A percentile compares a stretch with the other conserved stretches of the same genome.
Conservation (phyloP, 2,888 invertebrate genomes). For the Abrostola tripartita region DNA sequence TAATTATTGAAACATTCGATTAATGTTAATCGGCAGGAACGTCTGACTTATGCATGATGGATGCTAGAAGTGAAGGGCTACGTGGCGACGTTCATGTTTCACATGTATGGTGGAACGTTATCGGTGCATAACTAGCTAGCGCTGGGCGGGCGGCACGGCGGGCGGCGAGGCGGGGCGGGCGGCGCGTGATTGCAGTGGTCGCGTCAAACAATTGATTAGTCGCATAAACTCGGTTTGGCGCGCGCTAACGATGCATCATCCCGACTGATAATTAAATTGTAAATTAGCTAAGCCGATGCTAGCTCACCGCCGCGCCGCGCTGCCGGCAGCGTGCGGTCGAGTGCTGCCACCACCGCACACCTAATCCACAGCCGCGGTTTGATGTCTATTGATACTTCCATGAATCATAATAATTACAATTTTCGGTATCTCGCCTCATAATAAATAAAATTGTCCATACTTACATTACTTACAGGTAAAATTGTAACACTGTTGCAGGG, state of each 20-base stretch:
- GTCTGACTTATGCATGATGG: conserved; percentile 40
- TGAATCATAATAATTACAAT: conserved; percentile 16
- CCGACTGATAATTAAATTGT: conserved; percentile 87
- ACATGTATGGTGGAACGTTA: conserved; percentile 26
- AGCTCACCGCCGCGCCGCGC: conserved; percentile 71
- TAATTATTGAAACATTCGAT: conserved; percentile 50
- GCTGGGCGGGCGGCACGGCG: conserved; percentile 53
- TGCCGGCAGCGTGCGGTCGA: conserved; percentile 61
- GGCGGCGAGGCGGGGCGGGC: conserved; percentile 66
- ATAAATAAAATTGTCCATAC: too few relatives aligned
- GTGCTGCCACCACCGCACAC: conserved; percentile 47
- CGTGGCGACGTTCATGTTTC: conserved; percentile 40
- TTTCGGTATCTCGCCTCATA: not conserved
- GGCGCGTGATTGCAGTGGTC: conserved; percentile 86
- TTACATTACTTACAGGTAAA: not conserved
- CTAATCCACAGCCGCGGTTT: conserved; percentile 53
- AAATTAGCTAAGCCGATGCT: conserved; percentile 86
- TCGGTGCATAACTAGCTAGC: conserved; percentile 32
- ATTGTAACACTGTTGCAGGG: conserved; percentile 3
- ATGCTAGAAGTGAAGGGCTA: conserved; percentile 37
- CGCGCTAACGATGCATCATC: conserved; percentile 88
- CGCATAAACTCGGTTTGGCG: conserved; percentile 88
- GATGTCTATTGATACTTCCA: conserved; percentile 59
- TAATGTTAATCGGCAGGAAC: conserved; percentile 41
- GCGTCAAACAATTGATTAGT: conserved; percentile 89